Evolutionary conservation across 2,113 vertebrate species (phyloP).

Genomic region (Acinonyx jubatus): DNA sequence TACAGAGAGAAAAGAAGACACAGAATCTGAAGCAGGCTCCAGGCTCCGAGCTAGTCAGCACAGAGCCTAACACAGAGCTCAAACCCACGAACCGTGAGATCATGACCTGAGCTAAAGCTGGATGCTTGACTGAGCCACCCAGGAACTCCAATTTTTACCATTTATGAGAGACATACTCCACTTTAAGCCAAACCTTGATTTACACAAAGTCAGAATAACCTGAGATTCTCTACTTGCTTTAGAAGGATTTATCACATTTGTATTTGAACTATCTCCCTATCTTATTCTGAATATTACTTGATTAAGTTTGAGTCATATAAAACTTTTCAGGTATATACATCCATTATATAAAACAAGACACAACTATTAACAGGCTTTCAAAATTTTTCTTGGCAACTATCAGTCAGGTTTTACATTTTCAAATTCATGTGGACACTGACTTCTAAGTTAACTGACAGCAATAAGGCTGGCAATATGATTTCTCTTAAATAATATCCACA

Average conservation of each 20-base stretch:
- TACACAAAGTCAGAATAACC: background rate
- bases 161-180: background rate
- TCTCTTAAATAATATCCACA: background rate
- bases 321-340: background rate
- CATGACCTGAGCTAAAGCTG: too few species aligned
- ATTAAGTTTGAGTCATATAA: background rate
- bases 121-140: too few species aligned
- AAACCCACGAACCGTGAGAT: too few species aligned
- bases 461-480: background rate
- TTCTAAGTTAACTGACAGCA: background rate
- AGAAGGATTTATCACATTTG: background rate
- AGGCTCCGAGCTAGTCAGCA: too few species aligned
- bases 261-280: background rate
- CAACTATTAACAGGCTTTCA: background rate
- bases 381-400: background rate
- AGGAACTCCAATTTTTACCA: background rate
- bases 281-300: background rate
- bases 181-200: background rate
- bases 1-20: too few species aligned
- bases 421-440: background rate
- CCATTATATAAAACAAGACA: background rate
- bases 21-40: too few species aligned
- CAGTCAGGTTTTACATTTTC: background rate
- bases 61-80: too few species aligned
- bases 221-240: slow-evolving; percentile 7